phyloP scores from a whole-genome alignment of 2,113 vertebrate species.

The Barnardius zonarius region DNA sequence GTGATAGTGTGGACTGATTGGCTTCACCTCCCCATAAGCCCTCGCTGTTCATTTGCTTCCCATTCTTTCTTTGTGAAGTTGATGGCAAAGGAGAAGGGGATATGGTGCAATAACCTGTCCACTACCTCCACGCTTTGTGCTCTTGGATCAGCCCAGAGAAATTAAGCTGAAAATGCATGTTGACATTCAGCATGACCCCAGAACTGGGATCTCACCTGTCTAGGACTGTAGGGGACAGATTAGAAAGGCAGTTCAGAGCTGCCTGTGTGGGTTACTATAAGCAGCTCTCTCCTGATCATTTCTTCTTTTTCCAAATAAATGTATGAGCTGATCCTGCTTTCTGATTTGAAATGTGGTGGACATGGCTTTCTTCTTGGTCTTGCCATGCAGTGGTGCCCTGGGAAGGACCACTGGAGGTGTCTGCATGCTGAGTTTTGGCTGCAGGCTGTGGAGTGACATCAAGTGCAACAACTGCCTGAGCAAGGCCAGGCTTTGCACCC shows the following conservation, averaged over 20 bases:
- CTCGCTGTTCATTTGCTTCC: background rate
- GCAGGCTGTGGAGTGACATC: background rate
- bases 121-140: background rate
- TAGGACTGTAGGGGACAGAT: background rate
- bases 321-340: background rate
- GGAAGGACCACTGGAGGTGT: accelerated
- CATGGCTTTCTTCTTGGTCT: accelerated
- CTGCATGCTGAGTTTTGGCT: background rate
- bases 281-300: background rate
- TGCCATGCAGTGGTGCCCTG: accelerated
- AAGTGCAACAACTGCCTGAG: background rate
- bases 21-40: background rate
- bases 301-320: background rate
- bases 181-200: background rate
- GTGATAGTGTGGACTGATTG: background rate
- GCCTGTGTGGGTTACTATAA: background rate
- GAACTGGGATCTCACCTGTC: background rate
- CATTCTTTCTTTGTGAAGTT: background rate
- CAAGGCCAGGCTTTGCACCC: background rate
- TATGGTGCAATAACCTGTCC: background rate
- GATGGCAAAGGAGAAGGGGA: background rate
- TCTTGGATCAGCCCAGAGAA: background rate
- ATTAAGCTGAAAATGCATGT: background rate
- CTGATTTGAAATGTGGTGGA: background rate
- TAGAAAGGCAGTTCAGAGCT: background rate